These are phyloP conservation scores for Argya squamiceps DNA, from an alignment of 2,797 vertebrate genomes.

Conservation along the genomic window DNA sequence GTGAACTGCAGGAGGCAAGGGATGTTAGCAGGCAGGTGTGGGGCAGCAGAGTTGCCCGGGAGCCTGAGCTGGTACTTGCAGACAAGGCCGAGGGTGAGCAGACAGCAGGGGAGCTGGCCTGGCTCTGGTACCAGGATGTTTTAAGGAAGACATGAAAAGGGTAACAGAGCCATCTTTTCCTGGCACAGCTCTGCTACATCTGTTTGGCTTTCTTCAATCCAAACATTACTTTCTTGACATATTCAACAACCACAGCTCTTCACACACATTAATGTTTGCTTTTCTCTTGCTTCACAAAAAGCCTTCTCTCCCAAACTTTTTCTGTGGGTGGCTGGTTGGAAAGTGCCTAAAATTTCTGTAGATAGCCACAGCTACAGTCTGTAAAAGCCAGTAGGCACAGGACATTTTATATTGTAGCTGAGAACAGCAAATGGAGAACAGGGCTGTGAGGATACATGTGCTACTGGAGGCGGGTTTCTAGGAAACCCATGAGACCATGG, in stretches of 20 bases:
- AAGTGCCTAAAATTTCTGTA: background rate
- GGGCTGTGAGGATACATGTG: background rate
- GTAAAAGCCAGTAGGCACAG: background rate
- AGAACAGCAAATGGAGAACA: background rate
- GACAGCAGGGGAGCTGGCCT: background rate
- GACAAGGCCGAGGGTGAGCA: background rate
- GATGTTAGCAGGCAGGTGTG: rapidly evolving
- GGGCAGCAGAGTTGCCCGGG: rapidly evolving
- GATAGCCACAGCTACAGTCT: background rate
- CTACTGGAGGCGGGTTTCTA: conserved; percentile 3
- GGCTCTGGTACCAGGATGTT: rapidly evolving
- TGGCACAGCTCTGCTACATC: background rate
- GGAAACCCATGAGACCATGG: rapidly evolving
- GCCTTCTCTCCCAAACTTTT: background rate
- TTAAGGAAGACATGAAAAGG: background rate
- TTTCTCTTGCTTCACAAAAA: background rate
- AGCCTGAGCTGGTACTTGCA: background rate
- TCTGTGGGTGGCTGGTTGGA: background rate
- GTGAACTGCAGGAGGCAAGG: background rate
- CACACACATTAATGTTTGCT: background rate
- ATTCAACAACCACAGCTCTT: background rate
- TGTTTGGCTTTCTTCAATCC: conserved; percentile 26
- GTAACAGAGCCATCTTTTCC: background rate
- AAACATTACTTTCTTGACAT: conserved; percentile 37
- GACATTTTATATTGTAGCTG: background rate